A percentile compares a stretch with the other conserved stretches of the same genome.
phyloP scores from a whole-genome alignment of 1,140 invertebrate species.

The Limonius californicus region DNA sequence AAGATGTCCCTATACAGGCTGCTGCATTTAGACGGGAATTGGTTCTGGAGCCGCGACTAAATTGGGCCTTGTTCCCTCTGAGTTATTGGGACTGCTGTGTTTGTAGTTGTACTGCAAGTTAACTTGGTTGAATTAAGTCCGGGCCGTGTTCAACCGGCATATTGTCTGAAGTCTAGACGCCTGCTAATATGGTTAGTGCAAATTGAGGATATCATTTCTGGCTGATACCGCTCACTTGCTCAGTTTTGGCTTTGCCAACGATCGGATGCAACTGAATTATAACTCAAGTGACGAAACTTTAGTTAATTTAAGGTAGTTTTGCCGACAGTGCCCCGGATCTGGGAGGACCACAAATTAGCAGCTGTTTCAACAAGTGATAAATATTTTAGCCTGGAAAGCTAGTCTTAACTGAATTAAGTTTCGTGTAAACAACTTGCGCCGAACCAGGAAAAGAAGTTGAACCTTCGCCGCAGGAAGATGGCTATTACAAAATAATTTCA shows the following conservation, averaged over 20 bases:
- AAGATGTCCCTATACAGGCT: conserved; percentile 20
- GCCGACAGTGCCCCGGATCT: no score
- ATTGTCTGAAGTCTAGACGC: conserved; percentile 9
- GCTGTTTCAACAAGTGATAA: no score
- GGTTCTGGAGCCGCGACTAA: conserved; percentile 15
- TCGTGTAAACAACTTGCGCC: no score
- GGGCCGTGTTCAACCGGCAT: neutral
- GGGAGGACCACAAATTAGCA: no score
- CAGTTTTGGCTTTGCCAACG: neutral
- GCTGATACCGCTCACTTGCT: neutral
- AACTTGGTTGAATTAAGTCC: conserved; percentile 1
- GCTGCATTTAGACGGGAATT: conserved; percentile 17
- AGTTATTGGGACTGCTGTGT: conserved; percentile 6
- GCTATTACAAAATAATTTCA: no score
- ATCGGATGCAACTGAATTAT: neutral
- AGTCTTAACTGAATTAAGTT: no score
- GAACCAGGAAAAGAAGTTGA: no score
- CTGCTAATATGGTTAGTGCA: neutral
- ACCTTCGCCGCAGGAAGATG: no score
- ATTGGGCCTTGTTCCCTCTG: neutral
- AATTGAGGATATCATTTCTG: neutral
- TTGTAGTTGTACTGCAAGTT: neutral
- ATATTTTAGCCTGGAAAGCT: no score
- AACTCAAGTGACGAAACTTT: neutral
- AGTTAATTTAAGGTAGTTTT: neutral